Evolutionary conservation across 2,888 invertebrate species (phyloP).

Genomic region (Rutpela maculata): DNA sequence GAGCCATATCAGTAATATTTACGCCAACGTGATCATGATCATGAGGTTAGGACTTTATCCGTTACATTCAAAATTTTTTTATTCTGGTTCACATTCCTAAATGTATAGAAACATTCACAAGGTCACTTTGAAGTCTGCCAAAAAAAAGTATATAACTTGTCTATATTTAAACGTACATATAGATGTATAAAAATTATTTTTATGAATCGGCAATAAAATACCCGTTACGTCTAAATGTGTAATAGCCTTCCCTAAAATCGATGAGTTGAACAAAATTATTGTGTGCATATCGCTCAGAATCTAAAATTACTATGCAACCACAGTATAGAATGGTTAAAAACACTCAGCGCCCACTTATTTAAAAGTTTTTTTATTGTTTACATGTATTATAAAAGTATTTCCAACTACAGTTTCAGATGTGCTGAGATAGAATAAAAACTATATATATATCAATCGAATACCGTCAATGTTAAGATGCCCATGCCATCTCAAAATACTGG

Average conservation of each 20-base stretch:
- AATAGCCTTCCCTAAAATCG: conserved; percentile 56
- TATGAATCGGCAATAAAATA: conserved; percentile 63
- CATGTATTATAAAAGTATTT: no score
- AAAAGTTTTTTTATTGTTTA: no score
- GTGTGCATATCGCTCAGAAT: conserved; percentile 51
- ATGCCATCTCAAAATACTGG: no score
- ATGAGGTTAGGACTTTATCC: conserved; percentile 50
- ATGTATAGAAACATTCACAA: conserved; percentile 62
- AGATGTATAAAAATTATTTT: conserved; percentile 60
- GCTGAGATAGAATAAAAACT: no score
- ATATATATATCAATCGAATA: no score
- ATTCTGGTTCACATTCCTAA: conserved; percentile 55
- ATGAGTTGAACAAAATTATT: conserved; percentile 45
- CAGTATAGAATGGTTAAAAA: neutral
- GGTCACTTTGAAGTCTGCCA: conserved; percentile 66
- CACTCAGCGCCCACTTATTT: neutral
- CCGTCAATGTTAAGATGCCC: no score
- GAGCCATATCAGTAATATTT: conserved; percentile 64
- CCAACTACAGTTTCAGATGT: no score
- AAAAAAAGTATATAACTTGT: conserved; percentile 57
- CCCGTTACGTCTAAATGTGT: conserved; percentile 54
- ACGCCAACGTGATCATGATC: conserved; percentile 60
- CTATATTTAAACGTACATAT: conserved; percentile 52
- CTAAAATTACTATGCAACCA: conserved; percentile 20
- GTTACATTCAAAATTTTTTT: conserved; percentile 42